These are phyloP conservation scores for Aquatica leii DNA, from an alignment of 2,888 invertebrate genomes.

Conservation along the genomic window DNA sequence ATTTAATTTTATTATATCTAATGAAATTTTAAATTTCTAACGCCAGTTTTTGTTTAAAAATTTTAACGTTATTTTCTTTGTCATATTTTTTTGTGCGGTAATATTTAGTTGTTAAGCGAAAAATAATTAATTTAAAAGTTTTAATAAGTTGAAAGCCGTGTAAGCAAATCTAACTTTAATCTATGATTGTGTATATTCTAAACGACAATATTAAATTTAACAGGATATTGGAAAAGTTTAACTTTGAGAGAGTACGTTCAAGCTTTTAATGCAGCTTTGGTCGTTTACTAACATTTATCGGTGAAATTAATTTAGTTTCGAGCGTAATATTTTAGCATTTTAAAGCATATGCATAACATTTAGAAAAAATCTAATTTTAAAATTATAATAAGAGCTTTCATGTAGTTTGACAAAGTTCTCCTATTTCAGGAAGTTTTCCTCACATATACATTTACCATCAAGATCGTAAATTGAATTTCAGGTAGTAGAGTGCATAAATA, in stretches of 20 bases:
- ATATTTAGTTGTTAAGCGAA: too few relatives aligned
- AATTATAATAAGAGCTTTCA: slow-evolving; percentile 1
- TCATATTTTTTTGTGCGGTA: too few relatives aligned
- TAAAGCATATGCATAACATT: not conserved
- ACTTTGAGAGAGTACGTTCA: slow-evolving; percentile 19
- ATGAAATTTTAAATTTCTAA: too few relatives aligned
- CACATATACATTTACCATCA: not conserved
- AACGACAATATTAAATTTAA: slow-evolving; percentile 24
- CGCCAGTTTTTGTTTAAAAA: too few relatives aligned
- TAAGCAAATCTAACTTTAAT: too few relatives aligned
- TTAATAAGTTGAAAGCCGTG: too few relatives aligned
- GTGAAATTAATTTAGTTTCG: not conserved
- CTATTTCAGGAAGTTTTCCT: not conserved
- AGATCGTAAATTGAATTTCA: slow-evolving; percentile 14
- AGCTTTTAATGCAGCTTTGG: not conserved
- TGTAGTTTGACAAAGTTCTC: not conserved
- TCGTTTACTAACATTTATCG: not conserved
- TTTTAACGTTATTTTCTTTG: too few relatives aligned
- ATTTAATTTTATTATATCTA: slow-evolving; percentile 3
- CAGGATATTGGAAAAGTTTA: slow-evolving; percentile 29
- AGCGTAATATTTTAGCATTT: not conserved
- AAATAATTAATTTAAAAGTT: too few relatives aligned
- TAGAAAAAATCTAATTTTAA: not conserved
- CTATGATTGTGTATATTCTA: not conserved
- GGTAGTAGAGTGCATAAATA: slow-evolving; percentile 7